Evolutionary conservation across 2,888 invertebrate species (phyloP), one percentile per base, ranked within the genome.

Genomic region (Branchipolynoe longqiensis): DNA sequence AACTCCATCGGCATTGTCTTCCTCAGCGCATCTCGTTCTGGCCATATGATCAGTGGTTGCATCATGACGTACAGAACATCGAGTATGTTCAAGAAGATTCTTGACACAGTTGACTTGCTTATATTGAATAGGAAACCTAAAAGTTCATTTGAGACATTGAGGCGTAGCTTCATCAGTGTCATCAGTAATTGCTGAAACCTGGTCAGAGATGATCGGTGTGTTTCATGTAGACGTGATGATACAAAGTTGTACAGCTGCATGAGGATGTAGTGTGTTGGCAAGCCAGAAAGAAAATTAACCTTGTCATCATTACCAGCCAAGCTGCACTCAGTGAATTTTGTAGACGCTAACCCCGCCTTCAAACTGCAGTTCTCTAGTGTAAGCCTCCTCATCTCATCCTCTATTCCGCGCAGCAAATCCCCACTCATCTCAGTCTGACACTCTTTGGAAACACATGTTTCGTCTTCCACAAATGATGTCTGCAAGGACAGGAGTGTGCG

Each of bases 161-260:
- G 48, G n/a, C 87, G 38, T 0, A 88, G 64, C 28, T 82, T 86
- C 85, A 88, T 86, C 31, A 88, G 41, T 22, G 85, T 78, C 22
- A 87, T 12, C 14, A 87, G 25, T 0, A 87, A n/a, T n/a, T 59
- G 54, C 28, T 88, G 78, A 84, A 88, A 87, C 56, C 84, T 86
- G 33, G 82, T 83, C 31, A 87, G 41, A 8, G 48, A 22, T 25
- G n/a, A n/a, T n/a, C n/a, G n/a, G n/a, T 28, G 33, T 58, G 25
- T 62, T 14, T 25, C 58, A 25, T 36, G 74, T 6, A 87, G 82
- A 36, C 69, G 2, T 4, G 69, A 41, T 62, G 69, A 31, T 0
- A 85, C 8, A 33, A 58, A 64, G 36, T 41, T 62, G 56, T 78
- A 85, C 14, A 86, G 22, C 4, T 59, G 48, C 83, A 85, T 74